Evolutionary conservation across 1,140 invertebrate species (phyloP).

Genomic region (Pristionchus pacificus): DNA sequence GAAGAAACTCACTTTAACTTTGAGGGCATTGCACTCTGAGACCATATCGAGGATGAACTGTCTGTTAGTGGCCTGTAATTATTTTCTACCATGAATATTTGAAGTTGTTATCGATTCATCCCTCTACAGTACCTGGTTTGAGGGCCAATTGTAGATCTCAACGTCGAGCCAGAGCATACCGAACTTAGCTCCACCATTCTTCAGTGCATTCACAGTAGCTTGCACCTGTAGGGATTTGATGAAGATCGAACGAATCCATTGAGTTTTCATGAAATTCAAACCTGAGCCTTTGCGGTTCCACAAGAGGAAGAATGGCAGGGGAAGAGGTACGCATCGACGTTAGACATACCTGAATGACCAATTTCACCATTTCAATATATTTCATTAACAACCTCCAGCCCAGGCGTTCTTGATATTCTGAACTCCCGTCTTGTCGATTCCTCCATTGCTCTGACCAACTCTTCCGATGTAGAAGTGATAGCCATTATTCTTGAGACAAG

Average conservation of each 20-base stretch:
- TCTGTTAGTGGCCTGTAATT: too few species aligned
- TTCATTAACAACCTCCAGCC: slow-evolving; percentile 6
- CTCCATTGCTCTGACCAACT: slow-evolving; percentile 26
- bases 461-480: slow-evolving; percentile 35
- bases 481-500: slow-evolving; percentile 31
- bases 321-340: slow-evolving; percentile 44
- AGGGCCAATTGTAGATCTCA: slow-evolving; percentile 35
- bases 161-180: slow-evolving; percentile 46
- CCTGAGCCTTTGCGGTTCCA: slow-evolving; percentile 27
- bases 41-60: too few species aligned
- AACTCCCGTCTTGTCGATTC: slow-evolving; percentile 26
- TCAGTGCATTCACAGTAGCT: slow-evolving; percentile 35
- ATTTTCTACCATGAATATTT: too few species aligned
- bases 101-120: too few species aligned
- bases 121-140: too few species aligned
- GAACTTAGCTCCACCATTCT: slow-evolving; percentile 32
- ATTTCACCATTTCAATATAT: not conserved
- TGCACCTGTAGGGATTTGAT: too few species aligned
- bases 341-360: slow-evolving; percentile 13
- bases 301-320: slow-evolving; percentile 31
- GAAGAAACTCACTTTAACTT: too few species aligned
- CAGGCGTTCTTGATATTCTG: slow-evolving; percentile 38
- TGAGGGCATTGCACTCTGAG: too few species aligned
- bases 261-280: too few species aligned
- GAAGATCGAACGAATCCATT: too few species aligned